Evolutionary conservation across 2,113 vertebrate species (phyloP).

Genomic region (Hemiprocne comata): DNA sequence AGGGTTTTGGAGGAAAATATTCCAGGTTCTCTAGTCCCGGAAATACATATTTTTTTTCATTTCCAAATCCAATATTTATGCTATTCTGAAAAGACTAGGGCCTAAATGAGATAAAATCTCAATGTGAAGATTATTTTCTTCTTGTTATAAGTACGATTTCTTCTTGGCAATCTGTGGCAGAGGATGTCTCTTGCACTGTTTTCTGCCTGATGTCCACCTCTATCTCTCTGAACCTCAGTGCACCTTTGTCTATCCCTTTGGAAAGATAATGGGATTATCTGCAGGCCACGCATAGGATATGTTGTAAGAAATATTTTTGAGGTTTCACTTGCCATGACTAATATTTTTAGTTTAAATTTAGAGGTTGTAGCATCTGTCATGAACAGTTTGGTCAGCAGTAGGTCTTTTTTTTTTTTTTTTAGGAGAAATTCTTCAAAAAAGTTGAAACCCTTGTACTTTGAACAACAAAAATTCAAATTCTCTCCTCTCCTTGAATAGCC

Average conservation of each 20-base stretch:
- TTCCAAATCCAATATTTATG: not conserved
- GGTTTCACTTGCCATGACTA: not conserved
- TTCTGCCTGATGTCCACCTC: not conserved
- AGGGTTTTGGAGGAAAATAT: not conserved
- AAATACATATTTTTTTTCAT: not conserved
- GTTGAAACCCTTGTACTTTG: not conserved
- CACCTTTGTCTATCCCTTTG: not conserved
- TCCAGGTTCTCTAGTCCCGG: not conserved
- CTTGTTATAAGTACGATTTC: not conserved
- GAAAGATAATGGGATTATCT: not conserved
- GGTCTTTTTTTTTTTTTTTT: not conserved
- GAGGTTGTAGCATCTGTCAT: not conserved
- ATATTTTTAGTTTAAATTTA: not conserved
- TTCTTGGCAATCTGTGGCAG: not conserved
- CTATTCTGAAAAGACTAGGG: not conserved
- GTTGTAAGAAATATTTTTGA: not conserved
- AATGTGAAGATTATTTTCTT: not conserved
- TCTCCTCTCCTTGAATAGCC: not conserved
- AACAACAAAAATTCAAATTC: not conserved
- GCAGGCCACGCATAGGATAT: not conserved
- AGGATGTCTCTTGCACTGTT: not conserved
- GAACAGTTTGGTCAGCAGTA: not conserved
- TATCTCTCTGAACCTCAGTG: not conserved
- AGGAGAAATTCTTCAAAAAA: not conserved
- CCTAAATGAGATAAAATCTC: not conserved